Percentiles rank a stretch among this genome's conserved stretches.
phyloP scores from a whole-genome alignment of 2,113 vertebrate species.

The Microtus montanus region DNA sequence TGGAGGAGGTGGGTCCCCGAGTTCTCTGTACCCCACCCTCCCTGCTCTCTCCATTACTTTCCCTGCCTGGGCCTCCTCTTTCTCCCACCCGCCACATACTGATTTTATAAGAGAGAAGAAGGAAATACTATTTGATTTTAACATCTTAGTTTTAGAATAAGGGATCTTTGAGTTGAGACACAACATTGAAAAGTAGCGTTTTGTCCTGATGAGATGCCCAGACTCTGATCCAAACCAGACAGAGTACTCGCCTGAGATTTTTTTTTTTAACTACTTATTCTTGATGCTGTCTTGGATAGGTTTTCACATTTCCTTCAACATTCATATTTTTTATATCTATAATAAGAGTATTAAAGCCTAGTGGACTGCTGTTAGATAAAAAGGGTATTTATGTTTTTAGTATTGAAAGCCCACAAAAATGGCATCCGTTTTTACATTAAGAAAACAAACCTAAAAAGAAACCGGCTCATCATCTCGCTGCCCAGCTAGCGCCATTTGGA shows the following conservation, averaged over 20 bases:
- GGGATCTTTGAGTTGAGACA: background rate
- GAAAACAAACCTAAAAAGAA: background rate
- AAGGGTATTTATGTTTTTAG: background rate
- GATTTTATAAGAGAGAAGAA: background rate
- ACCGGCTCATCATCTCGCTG: background rate
- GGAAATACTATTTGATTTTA: background rate
- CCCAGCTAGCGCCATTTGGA: background rate
- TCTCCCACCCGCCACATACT: background rate
- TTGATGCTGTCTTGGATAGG: background rate
- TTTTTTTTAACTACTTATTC: background rate
- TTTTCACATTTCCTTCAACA: background rate
- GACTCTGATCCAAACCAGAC: background rate
- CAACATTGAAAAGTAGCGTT: background rate
- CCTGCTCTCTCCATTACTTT: background rate
- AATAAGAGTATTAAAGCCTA: background rate
- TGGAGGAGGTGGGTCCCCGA: background rate
- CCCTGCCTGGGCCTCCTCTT: background rate
- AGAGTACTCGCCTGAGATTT: background rate
- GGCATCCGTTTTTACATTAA: background rate
- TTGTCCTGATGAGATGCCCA: background rate
- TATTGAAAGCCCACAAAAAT: background rate
- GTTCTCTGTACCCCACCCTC: background rate
- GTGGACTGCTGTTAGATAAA: background rate
- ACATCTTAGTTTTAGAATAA: constrained; percentile 20
- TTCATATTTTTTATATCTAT: background rate